phyloP scores from a whole-genome alignment of 2,113 vertebrate genomes.

The Tachysurus fulvidraco region DNA sequence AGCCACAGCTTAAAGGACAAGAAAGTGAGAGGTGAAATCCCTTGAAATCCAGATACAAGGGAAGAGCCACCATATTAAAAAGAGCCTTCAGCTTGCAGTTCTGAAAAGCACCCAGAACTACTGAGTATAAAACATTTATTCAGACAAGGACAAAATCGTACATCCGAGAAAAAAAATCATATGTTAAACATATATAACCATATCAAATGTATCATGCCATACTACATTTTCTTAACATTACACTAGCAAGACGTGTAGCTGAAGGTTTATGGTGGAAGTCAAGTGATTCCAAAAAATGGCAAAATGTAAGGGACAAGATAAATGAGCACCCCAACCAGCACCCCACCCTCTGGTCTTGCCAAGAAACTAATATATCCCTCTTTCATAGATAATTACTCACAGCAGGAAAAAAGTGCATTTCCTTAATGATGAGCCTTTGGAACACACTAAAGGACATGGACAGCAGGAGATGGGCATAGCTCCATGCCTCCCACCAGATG shows the following conservation, averaged over 20 bases:
- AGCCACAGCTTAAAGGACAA: slow-evolving; percentile 69
- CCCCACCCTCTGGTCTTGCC: slow-evolving; percentile 5
- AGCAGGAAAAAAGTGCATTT: slow-evolving; percentile 68
- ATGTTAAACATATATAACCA: neutral
- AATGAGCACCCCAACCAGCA: slow-evolving; percentile 39
- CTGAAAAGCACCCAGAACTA: neutral
- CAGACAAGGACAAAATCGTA: neutral
- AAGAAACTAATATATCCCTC: slow-evolving; percentile 66
- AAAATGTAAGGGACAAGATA: slow-evolving; percentile 57
- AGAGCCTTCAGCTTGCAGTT: neutral
- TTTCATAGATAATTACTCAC: slow-evolving; percentile 76
- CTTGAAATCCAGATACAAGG: slow-evolving; percentile 67
- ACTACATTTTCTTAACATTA: neutral
- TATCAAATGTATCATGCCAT: neutral
- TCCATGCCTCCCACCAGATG: slow-evolving; percentile 69
- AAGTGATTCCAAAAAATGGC: slow-evolving; percentile 55
- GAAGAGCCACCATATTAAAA: slow-evolving; percentile 45
- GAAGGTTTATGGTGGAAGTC: neutral
- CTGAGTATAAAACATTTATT: neutral
- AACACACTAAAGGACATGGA: slow-evolving; percentile 29
- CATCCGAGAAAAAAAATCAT: neutral
- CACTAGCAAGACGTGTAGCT: neutral
- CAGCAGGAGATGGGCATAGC: slow-evolving; percentile 39
- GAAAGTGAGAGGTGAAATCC: slow-evolving; percentile 63
- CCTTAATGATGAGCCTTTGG: slow-evolving; percentile 68